phyloP scores from a whole-genome alignment of 2,888 invertebrate species.

The Cotesia congregata region DNA sequence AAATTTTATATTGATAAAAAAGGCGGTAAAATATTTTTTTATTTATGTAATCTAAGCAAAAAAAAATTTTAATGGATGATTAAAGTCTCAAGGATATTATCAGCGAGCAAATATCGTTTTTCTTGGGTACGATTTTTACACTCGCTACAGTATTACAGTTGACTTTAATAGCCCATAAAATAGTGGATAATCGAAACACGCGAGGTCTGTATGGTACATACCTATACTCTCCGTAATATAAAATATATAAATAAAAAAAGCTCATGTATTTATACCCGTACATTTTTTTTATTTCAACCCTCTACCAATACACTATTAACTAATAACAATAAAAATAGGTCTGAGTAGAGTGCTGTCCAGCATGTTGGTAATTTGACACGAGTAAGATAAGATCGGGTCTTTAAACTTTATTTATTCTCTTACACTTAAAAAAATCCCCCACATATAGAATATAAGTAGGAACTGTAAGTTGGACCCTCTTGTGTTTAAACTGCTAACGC shows the following conservation, averaged over 20 bases:
- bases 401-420: conserved; percentile 27
- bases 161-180: conserved; percentile 48
- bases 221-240: too few relatives aligned
- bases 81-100: background rate
- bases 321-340: background rate
- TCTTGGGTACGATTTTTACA: background rate
- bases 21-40: background rate
- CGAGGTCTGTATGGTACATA: background rate
- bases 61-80: conserved; percentile 16
- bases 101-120: background rate
- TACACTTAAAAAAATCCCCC: background rate
- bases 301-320: too few relatives aligned
- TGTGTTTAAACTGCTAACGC: background rate
- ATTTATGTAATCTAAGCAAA: background rate
- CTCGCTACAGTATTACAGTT: background rate
- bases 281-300: too few relatives aligned
- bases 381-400: conserved; percentile 35
- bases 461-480: background rate
- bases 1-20: background rate
- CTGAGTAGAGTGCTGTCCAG: conserved; percentile 6
- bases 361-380: conserved; percentile 54
- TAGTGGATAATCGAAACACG: conserved; percentile 47
- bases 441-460: background rate
- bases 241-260: conserved; percentile 14
- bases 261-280: conserved; percentile 1